phyloP scores from a whole-genome alignment of 64 coral and sea anemone species.

The Pocillopora damicornis region DNA sequence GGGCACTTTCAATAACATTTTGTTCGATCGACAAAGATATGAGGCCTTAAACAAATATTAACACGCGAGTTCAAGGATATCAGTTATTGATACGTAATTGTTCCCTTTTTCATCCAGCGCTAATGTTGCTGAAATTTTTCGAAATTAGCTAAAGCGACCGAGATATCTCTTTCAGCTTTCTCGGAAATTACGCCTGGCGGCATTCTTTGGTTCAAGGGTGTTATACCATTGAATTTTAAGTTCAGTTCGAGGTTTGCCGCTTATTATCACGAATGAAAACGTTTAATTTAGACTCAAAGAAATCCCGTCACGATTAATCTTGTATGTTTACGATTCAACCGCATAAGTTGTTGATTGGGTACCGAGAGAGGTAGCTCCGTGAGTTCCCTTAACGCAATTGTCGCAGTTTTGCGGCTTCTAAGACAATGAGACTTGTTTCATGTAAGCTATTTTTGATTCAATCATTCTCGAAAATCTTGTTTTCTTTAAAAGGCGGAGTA shows the following conservation, averaged over 20 bases:
- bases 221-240: constrained; percentile 32
- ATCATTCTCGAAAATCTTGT: not conserved
- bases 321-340: constrained; percentile 1
- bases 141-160: not conserved
- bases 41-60: constrained; percentile 22
- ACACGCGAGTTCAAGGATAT: not conserved
- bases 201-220: constrained; percentile 7
- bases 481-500: constrained; percentile 6
- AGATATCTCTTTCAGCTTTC: not conserved
- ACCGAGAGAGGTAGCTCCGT: not conserved
- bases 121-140: not conserved
- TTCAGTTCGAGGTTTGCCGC: constrained; percentile 25
- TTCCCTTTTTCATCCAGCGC: not conserved
- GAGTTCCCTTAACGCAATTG: not conserved
- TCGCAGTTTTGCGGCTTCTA: not conserved
- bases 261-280: constrained; percentile 19
- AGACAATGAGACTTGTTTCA: not conserved
- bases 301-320: not conserved
- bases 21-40: not conserved
- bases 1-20: not conserved
- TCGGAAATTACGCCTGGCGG: not conserved
- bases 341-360: not conserved
- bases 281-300: constrained; percentile 30
- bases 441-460: not conserved
- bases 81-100: not conserved